A percentile compares a stretch with the other conserved stretches of the same genome.
These are phyloP conservation scores for Brenthis daphne DNA, from an alignment of 2,888 invertebrate genomes.

Conservation along the genomic window DNA sequence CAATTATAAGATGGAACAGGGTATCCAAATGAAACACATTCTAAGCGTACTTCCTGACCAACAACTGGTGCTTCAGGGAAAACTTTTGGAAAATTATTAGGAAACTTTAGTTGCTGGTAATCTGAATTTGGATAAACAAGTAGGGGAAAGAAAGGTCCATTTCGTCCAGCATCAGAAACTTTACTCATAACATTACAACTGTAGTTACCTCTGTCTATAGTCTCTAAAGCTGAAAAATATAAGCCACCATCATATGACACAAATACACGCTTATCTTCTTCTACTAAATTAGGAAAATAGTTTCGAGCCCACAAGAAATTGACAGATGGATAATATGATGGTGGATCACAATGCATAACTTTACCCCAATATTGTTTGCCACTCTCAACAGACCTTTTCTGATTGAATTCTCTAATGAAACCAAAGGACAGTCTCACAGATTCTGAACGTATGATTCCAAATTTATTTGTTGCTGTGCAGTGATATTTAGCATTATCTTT, in stretches of 20 bases:
- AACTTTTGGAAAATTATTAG: slow-evolving; percentile 96
- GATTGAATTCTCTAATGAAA: slow-evolving; percentile 93
- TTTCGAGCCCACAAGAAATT: slow-evolving; percentile 96
- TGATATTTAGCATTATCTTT: slow-evolving; percentile 94
- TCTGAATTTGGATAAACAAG: slow-evolving; percentile 93
- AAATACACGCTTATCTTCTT: slow-evolving; percentile 95
- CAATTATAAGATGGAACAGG: slow-evolving; percentile 97
- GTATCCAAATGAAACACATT: slow-evolving; percentile 98
- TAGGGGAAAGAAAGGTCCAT: slow-evolving; percentile 93
- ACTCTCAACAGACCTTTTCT: slow-evolving; percentile 90
- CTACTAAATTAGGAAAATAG: slow-evolving; percentile 94
- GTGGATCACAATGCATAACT: slow-evolving; percentile 95
- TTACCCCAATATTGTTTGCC: slow-evolving; percentile 97
- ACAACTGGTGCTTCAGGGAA: slow-evolving; percentile 96
- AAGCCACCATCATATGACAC: slow-evolving; percentile 96
- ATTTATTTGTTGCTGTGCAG: slow-evolving; percentile 94
- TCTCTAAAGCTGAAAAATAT: slow-evolving; percentile 96
- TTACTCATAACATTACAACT: slow-evolving; percentile 95
- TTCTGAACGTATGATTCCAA: slow-evolving; percentile 93
- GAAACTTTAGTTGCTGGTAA: slow-evolving; percentile 94
- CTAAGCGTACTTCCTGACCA: slow-evolving; percentile 94
- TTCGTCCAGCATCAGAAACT: slow-evolving; percentile 93
- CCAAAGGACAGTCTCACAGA: slow-evolving; percentile 95
- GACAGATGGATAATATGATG: slow-evolving; percentile 94
- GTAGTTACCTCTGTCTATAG: slow-evolving; percentile 94